phyloP scores from a whole-genome alignment of 2,797 vertebrate species.

The Valencia hispanica region DNA sequence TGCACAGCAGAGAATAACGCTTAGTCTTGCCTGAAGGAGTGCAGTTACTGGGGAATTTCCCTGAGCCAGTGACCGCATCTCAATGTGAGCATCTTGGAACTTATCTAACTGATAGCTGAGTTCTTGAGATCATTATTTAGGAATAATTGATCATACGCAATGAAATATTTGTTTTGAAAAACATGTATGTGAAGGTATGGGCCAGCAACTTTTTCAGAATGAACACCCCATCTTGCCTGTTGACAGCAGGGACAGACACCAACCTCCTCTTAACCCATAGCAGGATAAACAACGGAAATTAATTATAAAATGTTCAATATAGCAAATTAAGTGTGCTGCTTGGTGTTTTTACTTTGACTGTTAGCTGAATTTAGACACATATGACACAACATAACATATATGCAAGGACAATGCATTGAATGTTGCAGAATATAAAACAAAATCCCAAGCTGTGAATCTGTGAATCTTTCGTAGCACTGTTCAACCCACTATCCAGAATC shows the following conservation, averaged over 20 bases:
- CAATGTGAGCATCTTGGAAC: conserved; percentile 59
- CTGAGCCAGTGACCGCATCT: conserved; percentile 81
- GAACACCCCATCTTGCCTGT: not conserved
- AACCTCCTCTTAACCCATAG: not conserved
- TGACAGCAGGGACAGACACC: not conserved
- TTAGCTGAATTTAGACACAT: not conserved
- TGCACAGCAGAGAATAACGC: conserved; percentile 53
- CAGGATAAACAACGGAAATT: not conserved
- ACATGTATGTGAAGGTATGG: not conserved
- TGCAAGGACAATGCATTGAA: not conserved
- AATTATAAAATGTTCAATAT: conserved; percentile 12
- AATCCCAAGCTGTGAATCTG: not conserved
- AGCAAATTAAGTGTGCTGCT: conserved; percentile 13
- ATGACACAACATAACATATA: not conserved
- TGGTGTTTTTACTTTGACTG: not conserved
- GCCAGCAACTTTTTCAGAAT: not conserved
- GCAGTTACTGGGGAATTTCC: conserved; percentile 76
- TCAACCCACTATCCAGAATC: not conserved
- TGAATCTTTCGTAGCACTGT: not conserved
- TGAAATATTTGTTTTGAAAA: not conserved
- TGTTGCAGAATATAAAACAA: not conserved
- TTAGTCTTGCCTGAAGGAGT: conserved; percentile 68
- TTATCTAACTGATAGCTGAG: conserved; percentile 49
- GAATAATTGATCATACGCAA: not conserved
- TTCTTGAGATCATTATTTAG: conserved; percentile 41